These are phyloP conservation scores for Lithodes maja DNA, from an alignment of 2,888 invertebrate species.

Conservation along the genomic window DNA sequence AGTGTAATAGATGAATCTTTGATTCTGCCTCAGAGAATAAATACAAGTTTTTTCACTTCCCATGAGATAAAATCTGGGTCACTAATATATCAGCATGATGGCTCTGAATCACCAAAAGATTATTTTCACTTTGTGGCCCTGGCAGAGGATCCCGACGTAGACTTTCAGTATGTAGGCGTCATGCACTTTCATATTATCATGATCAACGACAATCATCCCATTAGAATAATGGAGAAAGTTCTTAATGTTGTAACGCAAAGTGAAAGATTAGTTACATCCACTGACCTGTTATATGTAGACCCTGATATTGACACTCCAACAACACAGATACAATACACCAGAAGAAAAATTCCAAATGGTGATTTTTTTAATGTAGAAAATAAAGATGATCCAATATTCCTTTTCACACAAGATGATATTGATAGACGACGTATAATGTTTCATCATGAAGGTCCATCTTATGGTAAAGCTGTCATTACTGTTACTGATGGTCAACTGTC, in stretches of 20 bases:
- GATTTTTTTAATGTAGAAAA: constrained; percentile 81
- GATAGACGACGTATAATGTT: constrained; percentile 88
- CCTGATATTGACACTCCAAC: constrained; percentile 88
- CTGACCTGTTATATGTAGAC: constrained; percentile 87
- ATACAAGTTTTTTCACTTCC: no score
- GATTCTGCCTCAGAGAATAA: no score
- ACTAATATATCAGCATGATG: no score
- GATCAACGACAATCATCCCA: constrained; percentile 94
- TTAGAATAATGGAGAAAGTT: constrained; percentile 82
- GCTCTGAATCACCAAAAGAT: no score
- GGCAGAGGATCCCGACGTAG: no score
- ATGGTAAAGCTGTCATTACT: constrained; percentile 86
- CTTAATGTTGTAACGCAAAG: constrained; percentile 91
- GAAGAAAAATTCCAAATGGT: constrained; percentile 87
- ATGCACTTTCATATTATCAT: no score
- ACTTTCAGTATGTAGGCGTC: no score
- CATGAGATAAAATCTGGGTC: no score
- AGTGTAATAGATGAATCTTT: no score
- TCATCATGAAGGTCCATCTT: constrained; percentile 85
- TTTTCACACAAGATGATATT: constrained; percentile 93
- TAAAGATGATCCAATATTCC: constrained; percentile 79
- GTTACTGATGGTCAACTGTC: constrained; percentile 92
- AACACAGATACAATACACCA: constrained; percentile 85
- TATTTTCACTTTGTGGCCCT: no score
- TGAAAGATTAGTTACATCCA: constrained; percentile 84